Evolutionary conservation across 2,888 invertebrate genomes (phyloP).

Genomic region (Erebia ligea): DNA sequence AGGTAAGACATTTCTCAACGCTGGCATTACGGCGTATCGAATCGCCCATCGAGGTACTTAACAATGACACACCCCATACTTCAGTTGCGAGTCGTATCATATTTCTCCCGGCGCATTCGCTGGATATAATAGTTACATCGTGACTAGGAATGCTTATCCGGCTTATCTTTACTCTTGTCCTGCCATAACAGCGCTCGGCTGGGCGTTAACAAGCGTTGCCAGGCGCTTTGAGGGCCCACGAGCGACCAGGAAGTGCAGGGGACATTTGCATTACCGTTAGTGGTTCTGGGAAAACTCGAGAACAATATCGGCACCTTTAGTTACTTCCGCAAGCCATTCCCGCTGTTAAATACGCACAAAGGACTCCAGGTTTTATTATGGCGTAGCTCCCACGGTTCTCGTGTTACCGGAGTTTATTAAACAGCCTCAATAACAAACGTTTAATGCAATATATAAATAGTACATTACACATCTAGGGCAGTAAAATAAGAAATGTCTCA

Average conservation of each 20-base stretch:
- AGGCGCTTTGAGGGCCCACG: slow-evolving; percentile 53
- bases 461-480: no score
- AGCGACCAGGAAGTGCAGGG: slow-evolving; percentile 66
- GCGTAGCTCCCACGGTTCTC: slow-evolving; percentile 42
- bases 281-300: slow-evolving; percentile 64
- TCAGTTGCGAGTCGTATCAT: slow-evolving; percentile 48
- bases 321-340: slow-evolving; percentile 56
- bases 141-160: slow-evolving; percentile 72
- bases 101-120: slow-evolving; percentile 55
- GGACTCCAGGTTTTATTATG: slow-evolving; percentile 42
- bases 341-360: slow-evolving; percentile 47
- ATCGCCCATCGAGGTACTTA: slow-evolving; percentile 40
- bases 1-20: slow-evolving; percentile 65
- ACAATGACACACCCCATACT: slow-evolving; percentile 43
- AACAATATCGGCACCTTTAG: slow-evolving; percentile 63
- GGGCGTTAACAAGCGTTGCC: slow-evolving; percentile 66
- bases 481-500: no score
- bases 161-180: slow-evolving; percentile 65
- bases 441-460: slow-evolving; percentile 28
- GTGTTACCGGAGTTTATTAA: slow-evolving; percentile 29
- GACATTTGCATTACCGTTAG: slow-evolving; percentile 77
- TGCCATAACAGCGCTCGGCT: slow-evolving; percentile 59
- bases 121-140: slow-evolving; percentile 62
- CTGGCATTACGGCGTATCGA: slow-evolving; percentile 34
- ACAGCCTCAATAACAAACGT: slow-evolving; percentile 23